phyloP scores from a whole-genome alignment of 2,797 vertebrate genomes.

The Taenioides sp. region DNA sequence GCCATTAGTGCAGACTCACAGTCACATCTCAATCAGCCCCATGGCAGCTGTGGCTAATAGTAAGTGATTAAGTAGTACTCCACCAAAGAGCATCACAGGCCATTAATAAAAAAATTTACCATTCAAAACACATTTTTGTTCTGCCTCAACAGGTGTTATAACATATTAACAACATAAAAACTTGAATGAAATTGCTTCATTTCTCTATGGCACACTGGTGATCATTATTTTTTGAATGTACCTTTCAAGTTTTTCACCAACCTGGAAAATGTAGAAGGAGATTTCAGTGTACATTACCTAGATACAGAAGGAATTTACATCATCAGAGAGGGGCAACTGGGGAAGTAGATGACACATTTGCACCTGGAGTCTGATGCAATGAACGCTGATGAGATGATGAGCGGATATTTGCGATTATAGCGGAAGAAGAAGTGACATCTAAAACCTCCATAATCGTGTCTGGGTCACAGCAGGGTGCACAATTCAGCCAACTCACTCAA shows the following conservation, averaged over 20 bases:
- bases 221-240: conserved; percentile 48
- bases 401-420: conserved; percentile 44
- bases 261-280: conserved; percentile 29
- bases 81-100: not conserved
- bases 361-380: conserved; percentile 18
- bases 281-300: conserved; percentile 42
- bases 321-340: conserved; percentile 16
- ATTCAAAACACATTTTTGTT: not conserved
- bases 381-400: conserved; percentile 46
- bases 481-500: conserved; percentile 47
- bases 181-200: too few relatives aligned
- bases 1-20: too few relatives aligned
- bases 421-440: conserved; percentile 41
- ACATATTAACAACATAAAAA: not conserved
- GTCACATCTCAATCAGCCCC: too few relatives aligned
- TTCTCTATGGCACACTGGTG: conserved; percentile 4
- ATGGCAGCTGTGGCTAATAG: too few relatives aligned
- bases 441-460: conserved; percentile 43
- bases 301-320: conserved; percentile 48
- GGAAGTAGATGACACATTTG: conserved; percentile 32
- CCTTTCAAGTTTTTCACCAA: conserved; percentile 27
- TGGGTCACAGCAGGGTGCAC: conserved; percentile 34
- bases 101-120: not conserved
- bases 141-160: not conserved
- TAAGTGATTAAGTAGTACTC: too few relatives aligned